Conservation (phyloP, 2,113 vertebrate species). For the Colistium nudipinnis region DNA sequence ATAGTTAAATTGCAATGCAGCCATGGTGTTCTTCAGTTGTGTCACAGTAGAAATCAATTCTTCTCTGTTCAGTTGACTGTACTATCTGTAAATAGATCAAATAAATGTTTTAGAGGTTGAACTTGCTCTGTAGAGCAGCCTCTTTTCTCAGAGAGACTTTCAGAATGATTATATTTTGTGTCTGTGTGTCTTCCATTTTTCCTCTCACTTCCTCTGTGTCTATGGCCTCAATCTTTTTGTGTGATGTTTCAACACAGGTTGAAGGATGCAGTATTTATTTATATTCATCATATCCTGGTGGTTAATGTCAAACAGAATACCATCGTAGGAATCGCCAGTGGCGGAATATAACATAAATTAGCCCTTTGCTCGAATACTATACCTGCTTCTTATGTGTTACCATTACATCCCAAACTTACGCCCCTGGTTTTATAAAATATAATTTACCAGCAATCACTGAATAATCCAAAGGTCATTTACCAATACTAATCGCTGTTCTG, state of each 20-base stretch:
- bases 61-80: constrained; percentile 62
- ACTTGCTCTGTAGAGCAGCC: constrained; percentile 46
- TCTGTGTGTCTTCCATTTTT: background rate
- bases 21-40: constrained; percentile 40
- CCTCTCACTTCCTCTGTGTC: background rate
- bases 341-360: background rate
- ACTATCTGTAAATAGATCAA: constrained; percentile 80
- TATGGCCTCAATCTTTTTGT: background rate
- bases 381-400: background rate
- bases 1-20: constrained; percentile 66
- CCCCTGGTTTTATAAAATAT: background rate
- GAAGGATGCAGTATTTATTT: background rate
- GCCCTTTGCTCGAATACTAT: background rate
- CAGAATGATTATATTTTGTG: constrained; percentile 2
- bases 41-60: constrained; percentile 50
- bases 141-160: constrained; percentile 46
- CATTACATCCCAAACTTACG: background rate
- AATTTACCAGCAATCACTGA: background rate
- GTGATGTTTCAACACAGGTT: background rate
- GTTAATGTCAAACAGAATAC: background rate
- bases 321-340: background rate
- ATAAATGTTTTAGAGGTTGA: constrained; percentile 82
- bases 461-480: background rate
- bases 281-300: background rate
- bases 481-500: too few relatives aligned